Percentiles rank a stretch among this genome's conserved stretches.
phyloP scores from a whole-genome alignment of 2,113 vertebrate species.

The Nestor notabilis region DNA sequence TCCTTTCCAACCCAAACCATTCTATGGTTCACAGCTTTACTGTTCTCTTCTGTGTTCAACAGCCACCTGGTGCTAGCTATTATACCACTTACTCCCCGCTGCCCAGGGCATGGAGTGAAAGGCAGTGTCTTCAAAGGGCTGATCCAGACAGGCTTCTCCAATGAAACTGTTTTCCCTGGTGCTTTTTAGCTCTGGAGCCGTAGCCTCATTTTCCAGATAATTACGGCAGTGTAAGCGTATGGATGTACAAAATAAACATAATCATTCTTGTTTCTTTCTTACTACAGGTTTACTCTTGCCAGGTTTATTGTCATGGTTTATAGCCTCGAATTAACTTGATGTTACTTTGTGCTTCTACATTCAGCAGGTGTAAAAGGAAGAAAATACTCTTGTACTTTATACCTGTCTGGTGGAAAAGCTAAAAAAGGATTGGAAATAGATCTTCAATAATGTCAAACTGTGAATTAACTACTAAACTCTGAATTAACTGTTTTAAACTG shows the following conservation, averaged over 20 bases:
- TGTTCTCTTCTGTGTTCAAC: no score
- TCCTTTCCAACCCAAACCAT: no score
- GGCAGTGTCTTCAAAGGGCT: no score
- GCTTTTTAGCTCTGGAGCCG: background rate
- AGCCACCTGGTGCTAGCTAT: background rate
- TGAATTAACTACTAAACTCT: background rate
- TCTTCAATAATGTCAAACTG: background rate
- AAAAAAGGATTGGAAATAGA: background rate
- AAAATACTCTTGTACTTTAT: background rate
- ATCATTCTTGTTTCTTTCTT: background rate
- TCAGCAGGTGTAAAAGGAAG: background rate
- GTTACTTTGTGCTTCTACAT: background rate
- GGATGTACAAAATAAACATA: background rate
- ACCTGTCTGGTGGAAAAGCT: background rate
- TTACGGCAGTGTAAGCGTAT: rapidly evolving
- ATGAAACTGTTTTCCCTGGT: background rate
- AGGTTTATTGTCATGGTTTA: rapidly evolving
- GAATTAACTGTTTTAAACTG: background rate
- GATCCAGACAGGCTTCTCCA: background rate
- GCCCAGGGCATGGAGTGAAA: background rate
- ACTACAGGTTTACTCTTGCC: background rate
- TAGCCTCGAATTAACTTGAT: background rate
- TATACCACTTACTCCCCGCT: background rate
- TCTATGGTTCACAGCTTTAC: background rate
- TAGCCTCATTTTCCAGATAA: background rate